These are phyloP conservation scores for Melanotaenia pygmaea DNA, from an alignment of 2,797 vertebrate species.

Conservation along the genomic window DNA sequence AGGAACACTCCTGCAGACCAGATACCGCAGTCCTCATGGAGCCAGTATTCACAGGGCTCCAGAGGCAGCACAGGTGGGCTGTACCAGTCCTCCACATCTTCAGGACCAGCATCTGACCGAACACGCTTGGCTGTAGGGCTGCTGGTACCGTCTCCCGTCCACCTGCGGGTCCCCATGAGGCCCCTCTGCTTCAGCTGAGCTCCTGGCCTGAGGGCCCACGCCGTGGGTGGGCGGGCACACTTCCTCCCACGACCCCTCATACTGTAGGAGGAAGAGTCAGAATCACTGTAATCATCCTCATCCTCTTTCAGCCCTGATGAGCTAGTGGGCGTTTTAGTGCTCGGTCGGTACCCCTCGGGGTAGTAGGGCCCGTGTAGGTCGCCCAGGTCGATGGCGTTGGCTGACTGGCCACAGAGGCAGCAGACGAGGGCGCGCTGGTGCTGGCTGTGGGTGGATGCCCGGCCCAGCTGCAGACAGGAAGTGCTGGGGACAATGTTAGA, in stretches of 20 bases:
- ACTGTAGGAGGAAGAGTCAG: constrained; percentile 74
- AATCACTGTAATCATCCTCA: constrained; percentile 72
- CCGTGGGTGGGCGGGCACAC: not conserved
- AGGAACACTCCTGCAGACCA: constrained; percentile 85
- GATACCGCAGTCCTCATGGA: constrained; percentile 85
- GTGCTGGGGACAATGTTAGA: constrained; percentile 74
- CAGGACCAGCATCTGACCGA: constrained; percentile 33
- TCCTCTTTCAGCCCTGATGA: constrained; percentile 58
- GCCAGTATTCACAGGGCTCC: constrained; percentile 83
- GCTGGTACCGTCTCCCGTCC: constrained; percentile 32
- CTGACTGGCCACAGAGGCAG: constrained; percentile 80
- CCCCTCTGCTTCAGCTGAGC: constrained; percentile 57
- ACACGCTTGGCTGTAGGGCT: constrained; percentile 71
- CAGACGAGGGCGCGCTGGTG: constrained; percentile 75
- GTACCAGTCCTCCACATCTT: constrained; percentile 78
- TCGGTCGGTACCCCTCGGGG: constrained; percentile 74
- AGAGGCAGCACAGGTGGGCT: constrained; percentile 78
- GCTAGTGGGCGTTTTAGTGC: constrained; percentile 56
- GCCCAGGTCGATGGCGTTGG: constrained; percentile 83
- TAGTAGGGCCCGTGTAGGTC: constrained; percentile 87
- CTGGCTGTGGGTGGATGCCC: constrained; percentile 59
- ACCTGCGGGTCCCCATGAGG: constrained; percentile 38
- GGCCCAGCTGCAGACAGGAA: constrained; percentile 80
- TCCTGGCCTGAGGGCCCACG: constrained; percentile 37
- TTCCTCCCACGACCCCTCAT: constrained; percentile 51